Evolutionary conservation across 1,140 invertebrate species (phyloP).

Genomic region (Hermatobates lingyangjiaoensis): DNA sequence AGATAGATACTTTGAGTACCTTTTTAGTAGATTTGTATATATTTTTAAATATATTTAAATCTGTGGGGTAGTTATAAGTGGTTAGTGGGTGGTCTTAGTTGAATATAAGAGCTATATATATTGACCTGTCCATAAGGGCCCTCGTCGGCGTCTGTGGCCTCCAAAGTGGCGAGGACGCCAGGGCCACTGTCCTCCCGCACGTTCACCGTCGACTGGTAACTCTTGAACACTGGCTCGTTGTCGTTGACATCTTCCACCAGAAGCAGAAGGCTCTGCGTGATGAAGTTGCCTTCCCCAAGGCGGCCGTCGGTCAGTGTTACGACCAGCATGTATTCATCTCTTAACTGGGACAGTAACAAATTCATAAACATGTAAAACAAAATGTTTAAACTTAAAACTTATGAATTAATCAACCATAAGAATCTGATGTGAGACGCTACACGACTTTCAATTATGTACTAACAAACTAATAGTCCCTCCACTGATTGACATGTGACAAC

Average conservation of each 20-base stretch:
- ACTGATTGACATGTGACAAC: no score
- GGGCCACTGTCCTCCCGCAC: constrained; percentile 57
- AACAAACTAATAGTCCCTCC: no score
- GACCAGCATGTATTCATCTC: constrained; percentile 73
- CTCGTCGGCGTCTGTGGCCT: constrained; percentile 75
- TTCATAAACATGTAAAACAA: neutral
- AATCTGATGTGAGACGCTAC: no score
- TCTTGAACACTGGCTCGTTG: constrained; percentile 69
- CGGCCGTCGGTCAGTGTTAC: constrained; percentile 76
- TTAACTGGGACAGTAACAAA: constrained; percentile 30
- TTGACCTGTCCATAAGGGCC: constrained; percentile 76
- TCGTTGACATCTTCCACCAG: constrained; percentile 85
- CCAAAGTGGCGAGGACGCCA: constrained; percentile 53
- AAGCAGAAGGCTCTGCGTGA: constrained; percentile 72
- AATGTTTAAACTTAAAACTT: neutral
- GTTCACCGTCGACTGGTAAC: constrained; percentile 60
- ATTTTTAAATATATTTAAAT: no score
- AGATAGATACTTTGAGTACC: no score
- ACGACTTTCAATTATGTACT: no score
- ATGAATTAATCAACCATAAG: no score
- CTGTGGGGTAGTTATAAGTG: no score
- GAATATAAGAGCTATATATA: no score
- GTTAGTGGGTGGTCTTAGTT: no score
- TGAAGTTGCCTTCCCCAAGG: constrained; percentile 68
- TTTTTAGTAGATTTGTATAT: no score